Evolutionary conservation across 2,797 vertebrate species (phyloP).

Genomic region (Vireo griseus): DNA sequence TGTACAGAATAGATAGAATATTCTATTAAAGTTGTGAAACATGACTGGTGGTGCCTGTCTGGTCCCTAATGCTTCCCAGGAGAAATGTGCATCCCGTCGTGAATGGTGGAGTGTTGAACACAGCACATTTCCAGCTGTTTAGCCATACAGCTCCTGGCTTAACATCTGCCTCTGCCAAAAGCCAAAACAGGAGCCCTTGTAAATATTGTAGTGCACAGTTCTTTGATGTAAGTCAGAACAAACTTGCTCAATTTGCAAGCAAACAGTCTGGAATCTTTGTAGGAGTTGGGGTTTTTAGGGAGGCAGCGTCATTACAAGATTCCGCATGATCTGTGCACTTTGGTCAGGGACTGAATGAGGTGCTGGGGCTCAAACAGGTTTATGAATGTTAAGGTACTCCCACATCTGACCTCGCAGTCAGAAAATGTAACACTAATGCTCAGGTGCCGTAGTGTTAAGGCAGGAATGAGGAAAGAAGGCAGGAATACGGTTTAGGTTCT

Average conservation of each 20-base stretch:
- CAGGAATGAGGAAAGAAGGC: background rate
- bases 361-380: background rate
- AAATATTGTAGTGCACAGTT: background rate
- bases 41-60: constrained; percentile 60
- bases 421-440: background rate
- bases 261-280: background rate
- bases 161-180: background rate
- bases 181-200: background rate
- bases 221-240: background rate
- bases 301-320: background rate
- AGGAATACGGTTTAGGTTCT: background rate
- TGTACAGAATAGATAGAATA: constrained; percentile 97
- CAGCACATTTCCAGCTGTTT: background rate
- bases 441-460: rapidly evolving
- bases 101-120: background rate
- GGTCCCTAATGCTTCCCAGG: background rate
- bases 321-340: rapidly evolving
- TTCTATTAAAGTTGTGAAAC: constrained; percentile 98
- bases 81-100: background rate
- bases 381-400: background rate
- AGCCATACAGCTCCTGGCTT: background rate
- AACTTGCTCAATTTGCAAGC: background rate
- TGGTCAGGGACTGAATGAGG: background rate
- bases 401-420: background rate
- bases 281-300: background rate